These are phyloP conservation scores for Lomographa bimaculata DNA, from an alignment of 2,888 invertebrate genomes.

Conservation along the genomic window DNA sequence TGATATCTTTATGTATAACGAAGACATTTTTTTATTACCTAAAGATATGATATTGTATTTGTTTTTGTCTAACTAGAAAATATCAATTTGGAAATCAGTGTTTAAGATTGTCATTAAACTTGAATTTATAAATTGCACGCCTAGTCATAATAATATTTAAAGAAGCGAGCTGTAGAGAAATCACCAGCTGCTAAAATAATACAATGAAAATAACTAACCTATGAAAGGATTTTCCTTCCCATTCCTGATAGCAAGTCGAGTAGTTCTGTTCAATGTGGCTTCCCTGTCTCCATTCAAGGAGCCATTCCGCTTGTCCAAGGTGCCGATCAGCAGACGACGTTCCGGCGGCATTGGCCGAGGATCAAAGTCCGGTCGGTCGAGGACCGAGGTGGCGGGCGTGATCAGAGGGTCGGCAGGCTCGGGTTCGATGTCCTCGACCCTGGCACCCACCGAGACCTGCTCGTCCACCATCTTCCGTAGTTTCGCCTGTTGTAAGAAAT, in stretches of 20 bases:
- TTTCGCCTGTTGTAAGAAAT: constrained; percentile 84
- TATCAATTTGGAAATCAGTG: too few species aligned
- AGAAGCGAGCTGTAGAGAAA: too few species aligned
- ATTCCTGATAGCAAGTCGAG: constrained; percentile 72
- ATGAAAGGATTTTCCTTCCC: constrained; percentile 78
- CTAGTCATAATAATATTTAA: too few species aligned
- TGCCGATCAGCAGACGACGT: constrained; percentile 68
- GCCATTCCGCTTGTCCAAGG: constrained; percentile 75
- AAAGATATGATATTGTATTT: too few species aligned
- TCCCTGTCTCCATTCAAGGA: constrained; percentile 72
- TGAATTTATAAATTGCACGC: too few species aligned
- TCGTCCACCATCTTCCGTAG: constrained; percentile 95
- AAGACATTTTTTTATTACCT: too few species aligned
- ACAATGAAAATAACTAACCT: too few species aligned
- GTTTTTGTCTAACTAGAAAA: too few species aligned
- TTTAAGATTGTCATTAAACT: too few species aligned
- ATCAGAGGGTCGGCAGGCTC: constrained; percentile 80
- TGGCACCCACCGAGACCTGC: constrained; percentile 88
- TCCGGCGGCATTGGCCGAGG: constrained; percentile 70
- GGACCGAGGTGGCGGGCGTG: constrained; percentile 77
- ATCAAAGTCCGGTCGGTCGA: constrained; percentile 62
- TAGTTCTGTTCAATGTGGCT: constrained; percentile 64
- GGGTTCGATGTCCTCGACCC: constrained; percentile 82
- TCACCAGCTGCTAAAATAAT: too few species aligned
- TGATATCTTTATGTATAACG: too few species aligned